Base-by-base conservation (phyloP, 2,113 vertebrate species). In the Thryonomys swinderianus region DNA sequence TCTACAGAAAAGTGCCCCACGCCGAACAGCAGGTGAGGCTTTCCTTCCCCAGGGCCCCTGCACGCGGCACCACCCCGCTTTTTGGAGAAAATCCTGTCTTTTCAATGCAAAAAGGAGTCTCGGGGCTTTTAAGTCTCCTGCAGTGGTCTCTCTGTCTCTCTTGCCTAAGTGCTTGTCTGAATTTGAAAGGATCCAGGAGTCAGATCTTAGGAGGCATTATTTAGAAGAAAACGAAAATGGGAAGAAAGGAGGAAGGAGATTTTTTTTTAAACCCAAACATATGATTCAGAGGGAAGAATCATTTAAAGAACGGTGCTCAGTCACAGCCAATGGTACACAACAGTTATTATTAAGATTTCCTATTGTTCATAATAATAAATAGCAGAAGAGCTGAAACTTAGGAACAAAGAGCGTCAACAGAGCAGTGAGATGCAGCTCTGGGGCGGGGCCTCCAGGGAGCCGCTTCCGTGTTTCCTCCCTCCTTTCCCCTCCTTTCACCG, bases 1-100 rank as follows among this genome's bases (percentile, higher is more conserved):
- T 99, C 98, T 98, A 98, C 97, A 99, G 97, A 96, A 99, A 95
- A 67, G 97, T 98, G 0, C 97, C 96, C 0, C 98, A 96, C 21
- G 20, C 84, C 3, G 98, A 99, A 37, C 98, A 97, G 87, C 96
- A 96, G 98, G 99, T 98, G 96, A 98, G 96, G 25, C 45, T 42
- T 13, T 17, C 59, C n/a, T 30, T 40, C 18, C 81, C 18, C 37
- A 3, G 3, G 5, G 37, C 37, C 12, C 10, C 25, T 2, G 13
- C 8, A 3, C 32, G 32, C 1, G 55, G 64, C 18, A 10, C 7
- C 2, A 0, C n/a, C 42, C 27, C 1, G 5, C 32, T 23, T 48
- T 76, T 37, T 55, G 16, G 2, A 42, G 64, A 53, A 25, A 34
- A 10, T 57, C 53, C 57, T 80, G 13, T 32, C 40, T 88, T 37